Percentiles rank a stretch among this genome's conserved stretches.
phyloP scores from a whole-genome alignment of 2,113 vertebrate genomes.

The Bubo blakistoni region DNA sequence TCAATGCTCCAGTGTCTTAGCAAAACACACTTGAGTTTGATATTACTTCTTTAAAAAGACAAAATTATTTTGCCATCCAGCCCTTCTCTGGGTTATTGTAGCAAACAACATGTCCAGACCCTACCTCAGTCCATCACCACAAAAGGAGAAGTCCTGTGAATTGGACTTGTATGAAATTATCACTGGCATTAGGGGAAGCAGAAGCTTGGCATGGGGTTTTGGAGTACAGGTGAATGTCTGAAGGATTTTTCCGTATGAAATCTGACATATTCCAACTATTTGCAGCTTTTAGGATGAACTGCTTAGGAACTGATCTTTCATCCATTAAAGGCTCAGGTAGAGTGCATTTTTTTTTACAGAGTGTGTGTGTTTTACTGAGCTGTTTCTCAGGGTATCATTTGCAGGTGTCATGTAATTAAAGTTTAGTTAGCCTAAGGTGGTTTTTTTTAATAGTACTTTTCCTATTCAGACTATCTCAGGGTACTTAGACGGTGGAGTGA shows the following conservation, averaged over 20 bases:
- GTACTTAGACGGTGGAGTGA: neutral
- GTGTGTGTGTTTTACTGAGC: neutral
- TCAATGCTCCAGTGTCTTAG: neutral
- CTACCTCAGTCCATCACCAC: neutral
- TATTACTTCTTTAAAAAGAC: neutral
- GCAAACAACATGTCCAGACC: neutral
- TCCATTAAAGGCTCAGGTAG: neutral
- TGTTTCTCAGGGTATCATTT: neutral
- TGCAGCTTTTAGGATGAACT: neutral
- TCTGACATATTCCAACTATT: neutral
- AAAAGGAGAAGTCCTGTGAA: rapidly evolving
- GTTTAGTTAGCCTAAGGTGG: neutral
- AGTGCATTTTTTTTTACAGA: neutral
- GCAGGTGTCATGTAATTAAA: conserved; percentile 28
- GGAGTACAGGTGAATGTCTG: neutral
- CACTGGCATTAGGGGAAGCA: neutral
- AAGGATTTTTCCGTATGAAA: neutral
- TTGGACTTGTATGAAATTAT: neutral
- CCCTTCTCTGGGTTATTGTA: neutral
- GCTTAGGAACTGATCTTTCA: neutral
- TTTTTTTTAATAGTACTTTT: neutral
- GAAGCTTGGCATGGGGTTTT: neutral
- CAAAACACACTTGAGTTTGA: neutral
- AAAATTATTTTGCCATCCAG: neutral
- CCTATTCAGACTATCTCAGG: neutral